Evolutionary conservation across 2,797 vertebrate genomes (phyloP).

Genomic region (Brotula barbata): DNA sequence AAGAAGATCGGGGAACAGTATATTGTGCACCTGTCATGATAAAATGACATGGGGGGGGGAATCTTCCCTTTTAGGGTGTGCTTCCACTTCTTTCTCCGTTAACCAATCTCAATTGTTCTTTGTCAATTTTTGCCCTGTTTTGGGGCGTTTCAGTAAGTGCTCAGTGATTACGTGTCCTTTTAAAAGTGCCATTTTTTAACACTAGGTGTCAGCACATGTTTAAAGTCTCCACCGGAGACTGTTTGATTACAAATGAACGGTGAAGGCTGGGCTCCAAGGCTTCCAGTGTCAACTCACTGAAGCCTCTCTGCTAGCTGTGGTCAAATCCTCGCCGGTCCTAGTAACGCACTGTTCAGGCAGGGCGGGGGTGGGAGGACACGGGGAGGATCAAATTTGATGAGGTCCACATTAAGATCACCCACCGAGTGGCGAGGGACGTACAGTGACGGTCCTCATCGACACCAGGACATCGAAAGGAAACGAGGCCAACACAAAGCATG

Average conservation of each 20-base stretch:
- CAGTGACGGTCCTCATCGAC: slow-evolving; percentile 41
- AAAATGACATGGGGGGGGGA: slow-evolving; percentile 43
- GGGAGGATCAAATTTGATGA: slow-evolving; percentile 24
- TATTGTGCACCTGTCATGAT: slow-evolving; percentile 21
- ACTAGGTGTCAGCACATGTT: slow-evolving; percentile 52
- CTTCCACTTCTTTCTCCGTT: slow-evolving; percentile 64
- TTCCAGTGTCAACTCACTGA: slow-evolving; percentile 9
- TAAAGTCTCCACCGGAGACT: slow-evolving; percentile 60
- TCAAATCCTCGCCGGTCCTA: slow-evolving; percentile 37
- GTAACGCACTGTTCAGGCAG: slow-evolving; percentile 16
- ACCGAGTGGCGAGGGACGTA: slow-evolving; percentile 29
- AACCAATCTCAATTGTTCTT: slow-evolving; percentile 36
- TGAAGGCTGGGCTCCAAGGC: slow-evolving; percentile 30
- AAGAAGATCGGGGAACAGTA: slow-evolving; percentile 28
- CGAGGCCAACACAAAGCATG: slow-evolving; percentile 61
- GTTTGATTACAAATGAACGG: slow-evolving; percentile 35
- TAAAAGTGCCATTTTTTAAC: slow-evolving; percentile 66
- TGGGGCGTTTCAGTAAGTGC: slow-evolving; percentile 64
- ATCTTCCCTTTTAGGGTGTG: slow-evolving; percentile 66
- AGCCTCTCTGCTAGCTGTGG: slow-evolving; percentile 22
- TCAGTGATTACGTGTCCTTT: slow-evolving; percentile 45
- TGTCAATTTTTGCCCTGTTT: slow-evolving; percentile 29
- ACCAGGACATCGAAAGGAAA: slow-evolving; percentile 67
- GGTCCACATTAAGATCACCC: slow-evolving; percentile 38
- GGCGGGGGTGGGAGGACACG: background rate